Percentiles rank a stretch among this genome's conserved stretches.
These are phyloP conservation scores for Halichoeres trimaculatus DNA, from an alignment of 2,113 vertebrate genomes.

Conservation along the genomic window DNA sequence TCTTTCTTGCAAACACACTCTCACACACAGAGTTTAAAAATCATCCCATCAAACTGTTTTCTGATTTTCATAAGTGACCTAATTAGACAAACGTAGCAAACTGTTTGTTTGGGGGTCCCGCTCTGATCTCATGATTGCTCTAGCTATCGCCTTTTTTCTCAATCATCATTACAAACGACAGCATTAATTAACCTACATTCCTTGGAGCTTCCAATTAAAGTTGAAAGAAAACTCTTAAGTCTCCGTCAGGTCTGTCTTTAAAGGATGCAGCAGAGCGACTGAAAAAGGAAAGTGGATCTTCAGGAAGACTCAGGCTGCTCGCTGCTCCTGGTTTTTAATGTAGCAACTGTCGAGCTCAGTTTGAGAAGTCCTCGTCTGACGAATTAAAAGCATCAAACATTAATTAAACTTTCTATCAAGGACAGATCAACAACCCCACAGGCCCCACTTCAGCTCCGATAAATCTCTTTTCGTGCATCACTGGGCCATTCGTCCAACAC, in stretches of 20 bases:
- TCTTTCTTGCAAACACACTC: slow-evolving; percentile 17
- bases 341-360: slow-evolving; percentile 24
- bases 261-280: slow-evolving; percentile 46
- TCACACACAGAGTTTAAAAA: not conserved
- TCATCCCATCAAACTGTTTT: not conserved
- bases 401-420: slow-evolving; percentile 48
- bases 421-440: slow-evolving; percentile 28
- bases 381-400: slow-evolving; percentile 31
- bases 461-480: slow-evolving; percentile 32
- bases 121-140: not conserved
- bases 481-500: slow-evolving; percentile 57
- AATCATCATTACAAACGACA: slow-evolving; percentile 38
- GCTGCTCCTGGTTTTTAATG: slow-evolving; percentile 49
- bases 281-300: slow-evolving; percentile 24
- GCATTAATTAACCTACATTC: slow-evolving; percentile 49
- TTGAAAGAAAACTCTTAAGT: slow-evolving; percentile 2
- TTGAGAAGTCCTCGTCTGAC: slow-evolving; percentile 41
- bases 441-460: slow-evolving; percentile 46
- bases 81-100: slow-evolving; percentile 35
- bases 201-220: slow-evolving; percentile 20
- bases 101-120: slow-evolving; percentile 9
- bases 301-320: slow-evolving; percentile 20
- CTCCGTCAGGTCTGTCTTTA: slow-evolving; percentile 47
- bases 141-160: slow-evolving; percentile 24
- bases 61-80: slow-evolving; percentile 26